Conservation (phyloP, 2,113 vertebrate genomes). For the Plectropomus leopardus region DNA sequence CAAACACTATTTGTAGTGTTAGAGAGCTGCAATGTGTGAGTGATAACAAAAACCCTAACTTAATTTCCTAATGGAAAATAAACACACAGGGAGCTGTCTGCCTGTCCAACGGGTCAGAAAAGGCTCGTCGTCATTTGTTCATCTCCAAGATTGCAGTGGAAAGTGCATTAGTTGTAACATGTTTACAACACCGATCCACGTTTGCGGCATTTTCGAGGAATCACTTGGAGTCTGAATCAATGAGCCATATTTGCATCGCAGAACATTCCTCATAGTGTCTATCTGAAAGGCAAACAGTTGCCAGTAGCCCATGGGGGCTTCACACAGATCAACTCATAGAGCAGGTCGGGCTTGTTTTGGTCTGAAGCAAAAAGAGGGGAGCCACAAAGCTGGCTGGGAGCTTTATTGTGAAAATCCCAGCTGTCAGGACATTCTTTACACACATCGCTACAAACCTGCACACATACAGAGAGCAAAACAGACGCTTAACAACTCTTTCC, state of each 20-base stretch:
- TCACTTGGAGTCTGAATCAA: neutral
- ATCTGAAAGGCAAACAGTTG: slow-evolving; percentile 10
- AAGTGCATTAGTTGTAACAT: neutral
- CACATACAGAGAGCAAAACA: slow-evolving; percentile 14
- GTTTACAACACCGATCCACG: neutral
- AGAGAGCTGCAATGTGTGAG: neutral
- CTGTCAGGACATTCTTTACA: slow-evolving; percentile 69
- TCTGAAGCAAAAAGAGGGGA: slow-evolving; percentile 7
- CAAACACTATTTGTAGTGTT: slow-evolving; percentile 5
- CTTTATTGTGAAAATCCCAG: slow-evolving; percentile 64
- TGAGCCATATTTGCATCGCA: neutral
- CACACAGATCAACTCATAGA: slow-evolving; percentile 11
- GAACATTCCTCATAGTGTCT: neutral
- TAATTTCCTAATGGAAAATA: slow-evolving; percentile 21
- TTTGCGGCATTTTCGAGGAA: neutral
- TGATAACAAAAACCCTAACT: slow-evolving; percentile 25
- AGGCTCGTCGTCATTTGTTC: neutral
- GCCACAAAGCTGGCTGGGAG: slow-evolving; percentile 41
- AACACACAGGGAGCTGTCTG: slow-evolving; percentile 39
- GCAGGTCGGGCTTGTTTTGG: slow-evolving; percentile 66
- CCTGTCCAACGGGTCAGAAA: slow-evolving; percentile 14
- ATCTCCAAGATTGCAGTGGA: neutral
- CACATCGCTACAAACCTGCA: slow-evolving; percentile 21
- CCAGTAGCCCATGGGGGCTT: neutral
- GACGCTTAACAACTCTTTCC: neutral